Evolutionary conservation across 37 sponge, comb jelly and placozoan genomes (phyloP).

Genomic region (Amphimedon queenslandica): DNA sequence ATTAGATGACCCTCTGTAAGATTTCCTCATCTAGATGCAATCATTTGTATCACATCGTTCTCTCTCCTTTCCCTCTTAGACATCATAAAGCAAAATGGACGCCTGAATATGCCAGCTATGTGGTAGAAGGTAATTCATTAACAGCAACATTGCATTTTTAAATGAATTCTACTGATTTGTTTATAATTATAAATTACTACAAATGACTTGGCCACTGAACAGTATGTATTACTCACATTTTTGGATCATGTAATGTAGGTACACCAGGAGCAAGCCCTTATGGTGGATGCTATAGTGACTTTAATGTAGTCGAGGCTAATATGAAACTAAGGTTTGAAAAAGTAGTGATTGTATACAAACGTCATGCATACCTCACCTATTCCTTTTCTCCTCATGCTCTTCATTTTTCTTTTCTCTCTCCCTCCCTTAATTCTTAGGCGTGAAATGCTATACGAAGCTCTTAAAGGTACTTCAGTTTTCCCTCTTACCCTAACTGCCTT

Average conservation of each 20-base stretch:
- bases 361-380: not conserved
- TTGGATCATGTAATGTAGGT: conserved; percentile 20
- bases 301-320: conserved; percentile 84
- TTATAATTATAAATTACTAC: too few relatives aligned
- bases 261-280: conserved; percentile 71
- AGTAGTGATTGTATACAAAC: not conserved
- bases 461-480: conserved; percentile 41
- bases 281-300: conserved; percentile 58
- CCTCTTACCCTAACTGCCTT: conserved; percentile 71
- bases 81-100: conserved; percentile 66
- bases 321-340: conserved; percentile 68
- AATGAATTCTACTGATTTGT: too few relatives aligned
- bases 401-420: not conserved
- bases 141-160: too few relatives aligned
- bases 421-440: conserved; percentile 20
- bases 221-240: not conserved
- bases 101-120: conserved; percentile 90
- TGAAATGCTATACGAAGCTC: conserved; percentile 34
- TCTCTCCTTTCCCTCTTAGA: not conserved
- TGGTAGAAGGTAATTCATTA: conserved; percentile 76
- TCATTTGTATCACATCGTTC: too few relatives aligned
- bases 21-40: too few relatives aligned
- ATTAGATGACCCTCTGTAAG: not conserved
- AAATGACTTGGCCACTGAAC: too few relatives aligned
- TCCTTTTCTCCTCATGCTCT: not conserved